Conservation (phyloP, 2,888 invertebrate species). For the Linyphia triangularis region DNA sequence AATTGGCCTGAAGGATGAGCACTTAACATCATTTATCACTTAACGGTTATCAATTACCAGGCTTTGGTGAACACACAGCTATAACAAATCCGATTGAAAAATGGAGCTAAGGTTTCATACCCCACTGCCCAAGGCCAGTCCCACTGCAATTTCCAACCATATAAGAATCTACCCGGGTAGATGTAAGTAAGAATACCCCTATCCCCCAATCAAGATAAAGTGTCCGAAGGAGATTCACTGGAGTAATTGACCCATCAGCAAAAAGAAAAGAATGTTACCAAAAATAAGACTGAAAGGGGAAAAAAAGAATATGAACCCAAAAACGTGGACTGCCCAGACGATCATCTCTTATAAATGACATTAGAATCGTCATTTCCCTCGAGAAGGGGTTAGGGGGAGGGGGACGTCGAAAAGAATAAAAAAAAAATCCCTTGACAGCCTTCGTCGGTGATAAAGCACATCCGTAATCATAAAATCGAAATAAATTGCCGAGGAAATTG, state of each 20-base stretch:
- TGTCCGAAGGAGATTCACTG: background rate
- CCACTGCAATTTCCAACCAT: background rate
- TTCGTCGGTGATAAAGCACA: constrained; percentile 48
- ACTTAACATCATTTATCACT: constrained; percentile 13
- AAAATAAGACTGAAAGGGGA: background rate
- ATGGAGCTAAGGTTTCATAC: constrained; percentile 1
- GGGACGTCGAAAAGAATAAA: constrained; percentile 9
- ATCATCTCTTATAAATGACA: constrained; percentile 67
- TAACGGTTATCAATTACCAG: constrained; percentile 27
- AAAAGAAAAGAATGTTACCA: background rate
- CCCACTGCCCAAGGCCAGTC: background rate
- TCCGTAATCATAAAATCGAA: constrained; percentile 69
- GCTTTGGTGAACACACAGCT: background rate
- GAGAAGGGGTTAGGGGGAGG: background rate
- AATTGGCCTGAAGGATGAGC: background rate
- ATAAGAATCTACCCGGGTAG: background rate
- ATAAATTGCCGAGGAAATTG: constrained; percentile 62
- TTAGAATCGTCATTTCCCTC: constrained; percentile 51
- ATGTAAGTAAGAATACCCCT: background rate
- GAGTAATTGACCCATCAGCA: constrained; percentile 63
- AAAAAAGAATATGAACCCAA: constrained; percentile 26
- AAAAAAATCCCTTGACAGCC: constrained; percentile 52
- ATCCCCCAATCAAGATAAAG: constrained; percentile 38
- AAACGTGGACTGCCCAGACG: constrained; percentile 37
- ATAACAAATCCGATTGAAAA: constrained; percentile 24